Evolutionary conservation across 2,888 invertebrate genomes (phyloP), one percentile per base, ranked within the genome.

Genomic region (Phyllotreta cruciferae): DNA sequence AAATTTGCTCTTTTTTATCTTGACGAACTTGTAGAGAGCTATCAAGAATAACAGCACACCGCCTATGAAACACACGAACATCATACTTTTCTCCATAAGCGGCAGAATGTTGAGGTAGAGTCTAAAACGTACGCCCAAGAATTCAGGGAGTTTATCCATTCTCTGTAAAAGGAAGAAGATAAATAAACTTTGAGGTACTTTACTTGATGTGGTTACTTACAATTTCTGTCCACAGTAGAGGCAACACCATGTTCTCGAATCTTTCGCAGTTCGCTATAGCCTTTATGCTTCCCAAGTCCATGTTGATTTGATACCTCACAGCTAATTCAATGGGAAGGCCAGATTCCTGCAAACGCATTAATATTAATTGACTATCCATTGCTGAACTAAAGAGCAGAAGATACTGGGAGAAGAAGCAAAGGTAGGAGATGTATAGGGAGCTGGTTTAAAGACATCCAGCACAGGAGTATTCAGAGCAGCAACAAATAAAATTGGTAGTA

Each of bases 151-250:
- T 2, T 84, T 81, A 72, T 86, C 84, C 88, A 93, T 86, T 74
- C 88, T 86, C 93, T 92, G 85, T 80, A 82, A 74, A 69, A 55
- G 42, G 50, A 49, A 4, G 24, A 49, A 4, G 24, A 24, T 1
- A 24, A 24, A 24, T 24, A 41, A 4, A 2, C 41, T 41, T 41
- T 41, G 10, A 10, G 1, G 9, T n/a, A 56, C 41, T 2, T n/a
- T 8, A 45, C 10, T 34, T 11, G 11, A 14, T 56, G 24, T 24
- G 7, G 10, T 44, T 75, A 89, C 92, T 91, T 86, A 94, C 94
- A 77, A 93, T 92, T 85, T 94, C 94, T 70, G 93, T 93, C 94
- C 94, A 95, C 3, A 94, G 82, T 76, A 94, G 82, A 0, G 95
- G 95, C 3, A 94, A 81, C 8, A 91, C 87, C 78, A 91, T 83